Evolutionary conservation across 2,888 invertebrate species (phyloP).

Genomic region (Anorthoa munda): DNA sequence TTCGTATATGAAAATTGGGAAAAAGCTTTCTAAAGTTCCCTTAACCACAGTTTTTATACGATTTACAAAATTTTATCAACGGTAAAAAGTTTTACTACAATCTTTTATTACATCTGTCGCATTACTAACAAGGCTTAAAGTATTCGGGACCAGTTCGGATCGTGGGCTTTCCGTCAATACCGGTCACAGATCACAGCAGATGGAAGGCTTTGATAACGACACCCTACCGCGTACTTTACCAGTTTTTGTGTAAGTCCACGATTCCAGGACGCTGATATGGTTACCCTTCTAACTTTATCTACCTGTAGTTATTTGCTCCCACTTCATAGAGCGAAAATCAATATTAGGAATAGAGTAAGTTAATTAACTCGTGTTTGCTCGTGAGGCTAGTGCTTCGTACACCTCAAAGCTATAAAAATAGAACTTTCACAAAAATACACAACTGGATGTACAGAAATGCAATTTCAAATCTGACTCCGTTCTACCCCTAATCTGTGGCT

Average conservation of each 20-base stretch:
- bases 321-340: slow-evolving; percentile 56
- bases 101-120: slow-evolving; percentile 32
- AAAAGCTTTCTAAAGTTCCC: background rate
- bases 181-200: slow-evolving; percentile 52
- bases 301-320: slow-evolving; percentile 65
- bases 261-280: slow-evolving; percentile 47
- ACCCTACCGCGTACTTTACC: slow-evolving; percentile 21
- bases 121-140: slow-evolving; percentile 47
- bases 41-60: background rate
- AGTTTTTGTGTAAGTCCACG: slow-evolving; percentile 51
- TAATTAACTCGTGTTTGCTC: slow-evolving; percentile 44
- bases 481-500: slow-evolving; percentile 33
- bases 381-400: slow-evolving; percentile 22
- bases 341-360: slow-evolving; percentile 52
- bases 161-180: slow-evolving; percentile 49
- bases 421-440: slow-evolving; percentile 16
- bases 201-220: slow-evolving; percentile 51
- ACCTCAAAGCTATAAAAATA: slow-evolving; percentile 15
- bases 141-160: slow-evolving; percentile 37
- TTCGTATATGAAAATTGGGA: no score
- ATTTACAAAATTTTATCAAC: no score
- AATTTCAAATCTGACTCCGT: slow-evolving; percentile 38
- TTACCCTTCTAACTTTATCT: slow-evolving; percentile 57
- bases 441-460: slow-evolving; percentile 21
- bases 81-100: slow-evolving; percentile 16